Percentiles rank a stretch among this genome's conserved stretches.
Conservation (phyloP, 1,140 invertebrate species). For the Solenopsis fugax region DNA sequence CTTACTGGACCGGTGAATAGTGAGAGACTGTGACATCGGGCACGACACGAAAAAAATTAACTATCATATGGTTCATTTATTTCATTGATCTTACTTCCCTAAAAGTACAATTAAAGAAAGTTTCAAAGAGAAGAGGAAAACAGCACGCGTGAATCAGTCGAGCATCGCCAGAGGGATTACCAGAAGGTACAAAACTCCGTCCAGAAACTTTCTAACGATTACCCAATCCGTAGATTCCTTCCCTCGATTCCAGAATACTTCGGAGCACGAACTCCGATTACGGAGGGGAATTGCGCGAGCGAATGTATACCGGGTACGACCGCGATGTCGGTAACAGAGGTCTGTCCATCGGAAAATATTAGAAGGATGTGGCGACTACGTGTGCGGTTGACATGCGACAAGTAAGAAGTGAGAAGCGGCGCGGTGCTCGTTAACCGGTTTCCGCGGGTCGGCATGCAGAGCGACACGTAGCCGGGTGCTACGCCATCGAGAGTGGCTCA, state of each 20-base stretch:
- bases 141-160: neutral
- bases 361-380: neutral
- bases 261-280: neutral
- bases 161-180: neutral
- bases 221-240: neutral
- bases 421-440: conserved; percentile 79
- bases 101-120: neutral
- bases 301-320: neutral
- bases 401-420: conserved; percentile 72
- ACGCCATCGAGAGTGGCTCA: conserved; percentile 62
- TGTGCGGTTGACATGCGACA: conserved; percentile 71
- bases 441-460: conserved; percentile 79
- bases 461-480: conserved; percentile 74
- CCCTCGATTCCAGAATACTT: neutral
- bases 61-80: neutral
- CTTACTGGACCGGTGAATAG: neutral
- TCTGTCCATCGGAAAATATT: conserved; percentile 43
- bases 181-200: neutral
- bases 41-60: neutral
- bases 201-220: neutral
- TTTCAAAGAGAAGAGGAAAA: neutral
- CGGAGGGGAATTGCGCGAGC: neutral
- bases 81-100: neutral
- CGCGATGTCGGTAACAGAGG: neutral
- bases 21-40: neutral